Base-by-base conservation (phyloP, 2,888 invertebrate genomes). In the Scrobipalpa atriplicella region DNA sequence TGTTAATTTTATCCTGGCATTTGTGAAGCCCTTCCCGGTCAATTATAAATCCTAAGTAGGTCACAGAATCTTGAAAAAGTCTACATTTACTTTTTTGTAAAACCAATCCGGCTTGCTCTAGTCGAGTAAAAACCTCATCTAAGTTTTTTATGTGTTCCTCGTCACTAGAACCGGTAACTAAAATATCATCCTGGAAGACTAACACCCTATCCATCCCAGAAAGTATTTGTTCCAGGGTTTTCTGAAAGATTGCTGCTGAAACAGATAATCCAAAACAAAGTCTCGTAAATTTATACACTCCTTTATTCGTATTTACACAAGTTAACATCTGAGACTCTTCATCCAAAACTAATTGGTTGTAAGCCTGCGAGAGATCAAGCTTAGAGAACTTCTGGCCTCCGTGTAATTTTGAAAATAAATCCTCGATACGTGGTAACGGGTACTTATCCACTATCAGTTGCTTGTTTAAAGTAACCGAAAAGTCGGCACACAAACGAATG, bases 1-100 rank as follows among this genome's bases (percentile, higher is more conserved):
- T 47, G 0, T 67, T 41, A 1, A 67, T 43, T 66, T 69, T 69
- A 10, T 66, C 60, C 19, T 63, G 19, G 11, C 67, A 67, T 63
- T 69, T 69, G 47, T 69, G 69, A 18, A 69, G 39, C 1, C 69
- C 69, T 13, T 58, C n/a, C n/a, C 63, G 38, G n/a, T 69, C 66
- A 21, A 69, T 69, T 1, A 47, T 60, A 21, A 63, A 69, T 0
- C 67, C 69, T 18, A 69, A 51, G 62, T 68, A 68, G 43, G 61
- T 56, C 1, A 68, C 64, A 13, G 68, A 66, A 13, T 66, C 64
- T 38, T 65, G 62, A 41, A 67, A 67, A 21, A 69, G 38, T 10
- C 56, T 39, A 43, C 69, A 69, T 62, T 69, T 69, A 5, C 64
- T 36, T 38, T 43, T 39, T 41, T 66, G 56, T 13, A 69, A 58